A percentile compares a stretch with the other conserved stretches of the same genome.
Evolutionary conservation across 2,113 vertebrate species (phyloP).

Genomic region (Hemichromis elongatus): DNA sequence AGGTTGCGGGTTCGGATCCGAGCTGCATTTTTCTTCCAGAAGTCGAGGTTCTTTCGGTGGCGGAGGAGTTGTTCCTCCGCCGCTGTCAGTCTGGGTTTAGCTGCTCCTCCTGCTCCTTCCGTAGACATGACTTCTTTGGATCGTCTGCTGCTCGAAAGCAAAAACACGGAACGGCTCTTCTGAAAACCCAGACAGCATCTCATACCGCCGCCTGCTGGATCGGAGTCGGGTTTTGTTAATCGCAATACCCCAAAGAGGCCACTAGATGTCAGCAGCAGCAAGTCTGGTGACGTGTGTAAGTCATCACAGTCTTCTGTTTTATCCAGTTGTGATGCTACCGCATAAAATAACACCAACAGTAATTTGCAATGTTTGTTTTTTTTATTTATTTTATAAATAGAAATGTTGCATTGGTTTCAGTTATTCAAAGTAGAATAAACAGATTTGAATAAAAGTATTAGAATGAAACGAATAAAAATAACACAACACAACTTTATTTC

Average conservation of each 20-base stretch:
- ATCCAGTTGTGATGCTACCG: not conserved
- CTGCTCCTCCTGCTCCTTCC: not conserved
- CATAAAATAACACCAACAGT: not conserved
- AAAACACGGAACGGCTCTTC: not conserved
- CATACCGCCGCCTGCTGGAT: not conserved
- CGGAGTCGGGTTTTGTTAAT: not conserved
- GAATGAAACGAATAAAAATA: not conserved
- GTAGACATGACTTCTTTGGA: constrained; percentile 23
- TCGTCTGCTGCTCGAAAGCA: not conserved
- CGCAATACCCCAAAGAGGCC: not conserved
- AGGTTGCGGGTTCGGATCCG: constrained; percentile 72
- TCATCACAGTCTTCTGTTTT: accelerated
- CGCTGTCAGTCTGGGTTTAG: constrained; percentile 8
- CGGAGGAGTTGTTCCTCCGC: constrained; percentile 62
- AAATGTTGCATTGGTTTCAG: not conserved
- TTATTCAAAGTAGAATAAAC: not conserved
- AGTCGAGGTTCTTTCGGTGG: constrained; percentile 60
- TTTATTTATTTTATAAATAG: not conserved
- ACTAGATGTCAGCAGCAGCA: not conserved
- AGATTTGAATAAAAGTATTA: not conserved
- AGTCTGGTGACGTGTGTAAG: not conserved
- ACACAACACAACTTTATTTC: not conserved
- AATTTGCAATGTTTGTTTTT: not conserved
- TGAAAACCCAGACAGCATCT: not conserved
- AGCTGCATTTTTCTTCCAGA: constrained; percentile 64